Percentiles rank a stretch among this genome's conserved stretches.
Conservation (phyloP, 2,113 vertebrate genomes). For the Scomber colias region DNA sequence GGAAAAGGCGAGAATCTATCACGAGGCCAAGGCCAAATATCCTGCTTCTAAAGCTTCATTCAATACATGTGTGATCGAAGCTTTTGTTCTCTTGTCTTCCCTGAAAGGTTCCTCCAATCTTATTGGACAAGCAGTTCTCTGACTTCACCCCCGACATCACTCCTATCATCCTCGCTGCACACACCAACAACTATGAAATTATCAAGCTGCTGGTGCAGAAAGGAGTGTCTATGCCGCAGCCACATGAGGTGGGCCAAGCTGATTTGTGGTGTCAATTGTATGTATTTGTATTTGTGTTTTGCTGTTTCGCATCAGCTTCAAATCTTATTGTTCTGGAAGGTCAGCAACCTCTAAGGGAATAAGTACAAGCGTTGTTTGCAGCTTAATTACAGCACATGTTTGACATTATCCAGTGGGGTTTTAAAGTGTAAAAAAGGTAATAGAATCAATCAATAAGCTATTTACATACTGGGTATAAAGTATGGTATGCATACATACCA, state of each 20-base stretch:
- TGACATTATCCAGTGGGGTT: neutral
- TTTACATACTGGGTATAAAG: no score
- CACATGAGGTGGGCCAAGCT: slow-evolving; percentile 87
- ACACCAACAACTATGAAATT: slow-evolving; percentile 99
- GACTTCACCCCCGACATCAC: slow-evolving; percentile 99
- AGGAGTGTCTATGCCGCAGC: slow-evolving; percentile 95
- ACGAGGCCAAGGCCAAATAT: neutral
- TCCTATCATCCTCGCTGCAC: slow-evolving; percentile 97
- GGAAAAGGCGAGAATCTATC: neutral
- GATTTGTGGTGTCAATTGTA: neutral
- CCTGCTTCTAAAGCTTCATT: slow-evolving; percentile 7
- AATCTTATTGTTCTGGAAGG: neutral
- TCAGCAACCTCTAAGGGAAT: neutral
- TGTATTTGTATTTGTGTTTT: neutral
- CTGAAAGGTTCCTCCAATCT: slow-evolving; percentile 93
- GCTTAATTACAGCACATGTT: neutral
- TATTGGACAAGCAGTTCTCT: slow-evolving; percentile 98
- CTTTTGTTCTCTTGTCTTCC: slow-evolving; percentile 16
- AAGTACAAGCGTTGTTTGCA: neutral
- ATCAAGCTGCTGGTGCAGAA: slow-evolving; percentile 98
- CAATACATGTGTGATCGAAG: slow-evolving; percentile 9
- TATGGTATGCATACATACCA: neutral
- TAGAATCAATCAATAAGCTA: no score
- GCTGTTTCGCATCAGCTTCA: neutral
- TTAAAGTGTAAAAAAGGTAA: neutral